These are phyloP conservation scores for Rhea pennata DNA, from an alignment of 2,113 vertebrate species.

Conservation along the genomic window DNA sequence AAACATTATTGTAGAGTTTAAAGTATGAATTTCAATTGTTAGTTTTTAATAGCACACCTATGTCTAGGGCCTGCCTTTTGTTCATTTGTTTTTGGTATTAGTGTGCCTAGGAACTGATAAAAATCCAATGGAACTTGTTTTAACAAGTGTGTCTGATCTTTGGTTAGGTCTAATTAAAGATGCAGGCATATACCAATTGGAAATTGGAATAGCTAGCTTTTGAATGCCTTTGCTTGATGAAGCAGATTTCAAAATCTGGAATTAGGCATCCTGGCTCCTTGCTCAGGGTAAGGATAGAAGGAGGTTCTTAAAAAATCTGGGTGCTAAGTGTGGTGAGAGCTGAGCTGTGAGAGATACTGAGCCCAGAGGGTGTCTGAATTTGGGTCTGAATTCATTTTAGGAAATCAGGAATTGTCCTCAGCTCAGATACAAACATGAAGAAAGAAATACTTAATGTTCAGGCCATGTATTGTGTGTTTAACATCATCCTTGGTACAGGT, in stretches of 20 bases:
- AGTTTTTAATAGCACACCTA: not conserved
- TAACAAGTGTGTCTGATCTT: not conserved
- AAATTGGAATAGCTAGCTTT: not conserved
- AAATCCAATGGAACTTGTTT: slow-evolving; percentile 20
- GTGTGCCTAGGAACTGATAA: not conserved
- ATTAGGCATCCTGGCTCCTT: not conserved
- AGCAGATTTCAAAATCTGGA: not conserved
- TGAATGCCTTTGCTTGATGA: not conserved
- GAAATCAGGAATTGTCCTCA: not conserved
- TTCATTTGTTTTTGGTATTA: not conserved
- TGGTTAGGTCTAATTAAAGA: not conserved
- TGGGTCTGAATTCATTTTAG: not conserved
- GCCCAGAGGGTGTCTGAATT: not conserved
- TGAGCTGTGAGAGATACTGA: not conserved
- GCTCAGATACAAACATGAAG: not conserved
- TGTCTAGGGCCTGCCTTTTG: not conserved
- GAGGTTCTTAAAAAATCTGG: not conserved
- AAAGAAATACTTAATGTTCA: not conserved
- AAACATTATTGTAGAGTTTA: not conserved
- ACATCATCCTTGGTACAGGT: not conserved
- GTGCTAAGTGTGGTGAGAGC: not conserved
- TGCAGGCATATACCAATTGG: not conserved
- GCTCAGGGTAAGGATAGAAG: not conserved
- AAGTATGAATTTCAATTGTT: not conserved
- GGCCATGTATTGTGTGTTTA: not conserved